These are phyloP conservation scores for Archaeoteleia sp. DNA, from an alignment of 2,888 invertebrate genomes.

Conservation along the genomic window DNA sequence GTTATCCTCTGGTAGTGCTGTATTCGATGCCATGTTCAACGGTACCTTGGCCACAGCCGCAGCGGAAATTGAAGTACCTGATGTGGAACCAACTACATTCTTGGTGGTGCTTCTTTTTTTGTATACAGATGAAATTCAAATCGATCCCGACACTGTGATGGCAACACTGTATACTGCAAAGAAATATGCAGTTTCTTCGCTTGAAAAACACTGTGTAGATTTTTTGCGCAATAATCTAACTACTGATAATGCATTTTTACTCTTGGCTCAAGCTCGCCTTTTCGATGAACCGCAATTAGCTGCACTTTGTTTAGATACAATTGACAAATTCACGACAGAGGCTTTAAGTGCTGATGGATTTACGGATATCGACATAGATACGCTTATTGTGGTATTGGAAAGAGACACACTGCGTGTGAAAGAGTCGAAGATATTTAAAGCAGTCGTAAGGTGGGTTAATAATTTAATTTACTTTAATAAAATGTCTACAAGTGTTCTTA, in stretches of 20 bases:
- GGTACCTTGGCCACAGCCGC: conserved; percentile 83
- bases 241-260: conserved; percentile 88
- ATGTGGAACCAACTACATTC: conserved; percentile 89
- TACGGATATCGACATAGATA: conserved; percentile 87
- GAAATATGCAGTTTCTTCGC: conserved; percentile 89
- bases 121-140: conserved; percentile 89
- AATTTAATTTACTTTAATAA: neutral
- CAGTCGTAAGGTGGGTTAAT: conserved; percentile 78
- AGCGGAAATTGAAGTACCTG: conserved; percentile 86
- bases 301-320: conserved; percentile 86
- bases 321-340: conserved; percentile 88
- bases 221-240: conserved; percentile 84
- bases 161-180: conserved; percentile 90
- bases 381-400: conserved; percentile 84
- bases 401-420: conserved; percentile 86
- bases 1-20: conserved; percentile 87
- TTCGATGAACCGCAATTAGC: conserved; percentile 90
- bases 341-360: conserved; percentile 88
- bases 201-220: conserved; percentile 89
- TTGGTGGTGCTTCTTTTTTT: conserved; percentile 83
- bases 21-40: conserved; percentile 92
- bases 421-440: conserved; percentile 86
- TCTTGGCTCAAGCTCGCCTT: conserved; percentile 85
- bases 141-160: conserved; percentile 91
- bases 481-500: conserved; percentile 1